Base-by-base conservation (phyloP, 1,140 invertebrate genomes). In the Potamilus streckersoni region DNA sequence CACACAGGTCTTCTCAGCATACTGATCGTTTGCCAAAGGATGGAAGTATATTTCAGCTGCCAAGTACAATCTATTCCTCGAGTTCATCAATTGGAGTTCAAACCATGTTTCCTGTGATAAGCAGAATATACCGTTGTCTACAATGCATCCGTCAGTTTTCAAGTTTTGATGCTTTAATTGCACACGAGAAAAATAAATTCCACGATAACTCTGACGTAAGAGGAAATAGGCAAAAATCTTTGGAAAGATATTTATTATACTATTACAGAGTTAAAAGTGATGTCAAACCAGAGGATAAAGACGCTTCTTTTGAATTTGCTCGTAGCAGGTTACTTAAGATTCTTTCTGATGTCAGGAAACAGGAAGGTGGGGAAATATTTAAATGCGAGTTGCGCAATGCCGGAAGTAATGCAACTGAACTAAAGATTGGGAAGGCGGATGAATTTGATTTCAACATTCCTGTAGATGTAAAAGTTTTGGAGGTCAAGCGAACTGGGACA, bases 351-450 rank as follows among this genome's bases (percentile, higher is more conserved):
- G 61, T 71, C 14, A 71, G 20, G 13, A 71, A 71, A 64, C 13
- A 38, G 3, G 61, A 71, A 2, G 70, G 70, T 27, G 70, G 70
- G 1, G 16, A 71, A 17, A 64, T 71, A 16, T 71, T 64, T 64
- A 55, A 60, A 14, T 55, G 11, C 23, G 65, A 71, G n/a, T n/a
- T 64, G 16, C 14, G 60, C 4, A 71, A 64, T n/a, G 60, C 70
- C 56, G 70, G 70, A 2, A 71, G 70, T 64, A 64, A n/a, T 19
- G 61, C 70, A 4, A 38, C 27, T 13, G 65, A 71, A 71, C 63
- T 60, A 2, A 71, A 71, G 27, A 71, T 71, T 56, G 70, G 70
- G 23, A 63, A 64, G n/a, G 61, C 70, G 17, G 70, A 71, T 64
- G 61, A 71, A 64, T 71, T 71, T 57, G 70, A 71, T 64, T 56